These are phyloP conservation scores for Lumbricus terrestris DNA, from an alignment of 2,888 invertebrate species.

Conservation along the genomic window DNA sequence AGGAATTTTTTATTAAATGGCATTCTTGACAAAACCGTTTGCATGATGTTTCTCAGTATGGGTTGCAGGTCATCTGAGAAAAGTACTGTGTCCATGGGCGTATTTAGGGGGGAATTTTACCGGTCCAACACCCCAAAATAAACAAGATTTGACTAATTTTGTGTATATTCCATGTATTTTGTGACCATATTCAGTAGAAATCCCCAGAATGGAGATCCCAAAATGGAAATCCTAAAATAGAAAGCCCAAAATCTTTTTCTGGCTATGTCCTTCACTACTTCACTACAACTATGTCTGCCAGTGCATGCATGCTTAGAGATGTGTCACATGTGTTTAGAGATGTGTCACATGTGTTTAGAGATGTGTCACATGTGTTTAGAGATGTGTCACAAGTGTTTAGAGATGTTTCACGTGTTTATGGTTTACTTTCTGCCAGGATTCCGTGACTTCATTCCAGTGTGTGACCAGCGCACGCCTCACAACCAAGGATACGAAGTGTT, in stretches of 20 bases:
- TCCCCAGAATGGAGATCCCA: too few relatives aligned
- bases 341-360: background rate
- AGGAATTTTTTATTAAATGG: background rate
- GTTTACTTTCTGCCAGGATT: slow-evolving; percentile 21
- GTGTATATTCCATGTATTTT: too few relatives aligned
- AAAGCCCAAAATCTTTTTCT: too few relatives aligned
- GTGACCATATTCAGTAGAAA: too few relatives aligned
- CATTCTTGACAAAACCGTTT: background rate
- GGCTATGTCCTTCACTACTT: background rate
- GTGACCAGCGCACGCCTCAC: slow-evolving; percentile 33
- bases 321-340: background rate
- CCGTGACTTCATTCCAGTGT: slow-evolving; percentile 33
- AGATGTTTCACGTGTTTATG: too few relatives aligned
- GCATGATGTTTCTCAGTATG: background rate
- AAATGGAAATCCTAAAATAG: too few relatives aligned
- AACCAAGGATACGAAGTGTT: slow-evolving; percentile 38
- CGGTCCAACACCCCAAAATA: too few relatives aligned
- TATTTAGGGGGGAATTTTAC: background rate
- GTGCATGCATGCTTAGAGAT: background rate
- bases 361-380: background rate
- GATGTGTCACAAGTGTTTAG: background rate
- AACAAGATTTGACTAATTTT: too few relatives aligned
- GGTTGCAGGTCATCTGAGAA: background rate
- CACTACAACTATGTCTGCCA: background rate
- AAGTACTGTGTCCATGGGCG: background rate